Conservation (phyloP, 2,797 vertebrate species). For the Sebastes trivittatus region DNA sequence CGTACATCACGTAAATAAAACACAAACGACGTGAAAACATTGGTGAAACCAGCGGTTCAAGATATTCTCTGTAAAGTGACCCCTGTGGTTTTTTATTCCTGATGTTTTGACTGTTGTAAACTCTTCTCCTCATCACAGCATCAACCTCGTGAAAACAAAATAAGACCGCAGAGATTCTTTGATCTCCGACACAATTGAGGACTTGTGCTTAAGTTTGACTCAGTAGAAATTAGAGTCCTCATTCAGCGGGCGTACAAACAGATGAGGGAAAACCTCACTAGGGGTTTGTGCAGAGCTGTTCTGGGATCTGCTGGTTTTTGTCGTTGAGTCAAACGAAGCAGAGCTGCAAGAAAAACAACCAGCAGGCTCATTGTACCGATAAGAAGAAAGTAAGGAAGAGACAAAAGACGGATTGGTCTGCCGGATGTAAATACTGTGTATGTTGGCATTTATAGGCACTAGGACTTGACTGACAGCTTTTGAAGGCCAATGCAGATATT, state of each 20-base stretch:
- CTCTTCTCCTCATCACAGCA: slow-evolving; percentile 46
- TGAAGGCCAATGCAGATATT: slow-evolving; percentile 46
- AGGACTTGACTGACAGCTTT: slow-evolving; percentile 57
- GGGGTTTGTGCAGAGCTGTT: slow-evolving; percentile 30
- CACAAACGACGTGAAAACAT: slow-evolving; percentile 19
- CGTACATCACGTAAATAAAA: slow-evolving; percentile 47
- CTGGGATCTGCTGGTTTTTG: slow-evolving; percentile 52
- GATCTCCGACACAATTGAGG: slow-evolving; percentile 27
- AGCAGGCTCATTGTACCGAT: slow-evolving; percentile 18
- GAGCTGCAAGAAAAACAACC: slow-evolving; percentile 18
- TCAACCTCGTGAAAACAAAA: slow-evolving; percentile 10
- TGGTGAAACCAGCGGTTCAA: slow-evolving; percentile 45
- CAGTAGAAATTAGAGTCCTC: slow-evolving; percentile 45
- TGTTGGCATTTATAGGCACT: slow-evolving; percentile 65
- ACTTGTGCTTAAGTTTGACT: slow-evolving; percentile 61
- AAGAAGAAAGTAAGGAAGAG: slow-evolving; percentile 4
- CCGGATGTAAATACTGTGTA: neutral
- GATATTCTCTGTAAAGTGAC: slow-evolving; percentile 61
- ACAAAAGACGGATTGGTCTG: neutral
- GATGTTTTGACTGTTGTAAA: slow-evolving; percentile 70
- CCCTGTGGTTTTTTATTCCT: slow-evolving; percentile 69
- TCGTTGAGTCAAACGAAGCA: slow-evolving; percentile 27
- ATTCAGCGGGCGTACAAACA: slow-evolving; percentile 6
- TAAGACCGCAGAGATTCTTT: neutral
- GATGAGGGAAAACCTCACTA: neutral